phyloP scores from a whole-genome alignment of 2,888 invertebrate species.

The Dryadula phaetusa region DNA sequence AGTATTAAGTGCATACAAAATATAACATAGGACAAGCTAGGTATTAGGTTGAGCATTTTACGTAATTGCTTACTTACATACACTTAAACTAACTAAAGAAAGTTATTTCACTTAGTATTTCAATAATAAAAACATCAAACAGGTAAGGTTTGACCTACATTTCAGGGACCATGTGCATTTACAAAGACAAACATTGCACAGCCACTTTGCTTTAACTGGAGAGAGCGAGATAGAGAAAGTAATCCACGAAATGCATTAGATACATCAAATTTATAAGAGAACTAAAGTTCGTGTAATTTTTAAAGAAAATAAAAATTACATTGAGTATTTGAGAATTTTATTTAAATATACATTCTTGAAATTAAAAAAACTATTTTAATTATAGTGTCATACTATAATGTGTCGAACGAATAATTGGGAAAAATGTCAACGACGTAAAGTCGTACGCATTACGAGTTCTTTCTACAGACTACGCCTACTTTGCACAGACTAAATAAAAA shows the following conservation, averaged over 20 bases:
- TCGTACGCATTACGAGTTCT: no score
- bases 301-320: conserved; percentile 28
- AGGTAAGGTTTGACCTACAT: conserved; percentile 52
- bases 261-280: conserved; percentile 57
- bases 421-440: no score
- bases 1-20: no score
- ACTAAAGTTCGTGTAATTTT: conserved; percentile 20
- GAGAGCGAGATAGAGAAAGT: conserved; percentile 48
- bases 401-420: no score
- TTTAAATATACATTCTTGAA: no score
- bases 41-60: background rate
- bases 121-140: conserved; percentile 36
- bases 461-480: no score
- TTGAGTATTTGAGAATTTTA: background rate
- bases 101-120: conserved; percentile 21
- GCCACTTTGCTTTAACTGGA: conserved; percentile 38
- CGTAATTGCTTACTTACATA: background rate
- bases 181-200: conserved; percentile 45
- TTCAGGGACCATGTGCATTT: conserved; percentile 50
- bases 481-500: no score
- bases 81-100: background rate
- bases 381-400: no score
- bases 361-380: no score
- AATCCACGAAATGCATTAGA: conserved; percentile 58
- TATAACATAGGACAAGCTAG: no score